Evolutionary conservation across 1,140 invertebrate genomes (phyloP), one percentile per base, ranked within the genome.

Genomic region (Hestina assimilis): DNA sequence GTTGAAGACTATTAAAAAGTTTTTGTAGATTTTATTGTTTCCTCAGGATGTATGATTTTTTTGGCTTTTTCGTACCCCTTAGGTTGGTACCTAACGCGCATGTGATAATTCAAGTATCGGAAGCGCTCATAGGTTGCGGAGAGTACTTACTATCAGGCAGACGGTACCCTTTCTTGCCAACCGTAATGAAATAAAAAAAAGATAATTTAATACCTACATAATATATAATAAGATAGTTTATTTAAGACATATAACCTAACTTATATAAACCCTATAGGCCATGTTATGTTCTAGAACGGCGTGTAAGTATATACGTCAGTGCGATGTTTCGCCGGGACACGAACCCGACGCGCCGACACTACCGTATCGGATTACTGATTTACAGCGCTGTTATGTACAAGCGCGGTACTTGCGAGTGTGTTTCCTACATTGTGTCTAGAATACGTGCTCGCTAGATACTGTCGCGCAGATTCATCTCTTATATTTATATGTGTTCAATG

Each of bases 241-340:
- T n/a, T n/a, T n/a, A n/a, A n/a, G n/a, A n/a, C 4, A 6, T 8
- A 28, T 28, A 28, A 8, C 4, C 4, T 28, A 28, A 5, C 6
- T 8, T 28, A 9, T 17, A 6, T 35, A 3, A 2, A 8, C 6
- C 24, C 3, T 12, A 57, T 57, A 60, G 58, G 28, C 29, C 43
- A 57, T 75, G 67, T 69, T 66, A 67, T 23, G 23, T 45, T 53
- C 15, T 41, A 48, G 29, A 50, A 19, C 12, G 14, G 40, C 47
- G 15, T 57, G 54, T 57, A 57, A 48, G 50, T 40, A 28, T 28
- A 28, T 52, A 53, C 24, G 50, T 53, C 38, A 21, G 17, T 21
- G 26, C 38, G 50, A 41, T 42, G 38, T 53, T 43, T 40, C 23
- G 38, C 21, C 43, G n/a, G 47, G 40, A 53, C 50, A 53, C 40